phyloP scores from a whole-genome alignment of 2,797 vertebrate species.

The Zalophus californianus region DNA sequence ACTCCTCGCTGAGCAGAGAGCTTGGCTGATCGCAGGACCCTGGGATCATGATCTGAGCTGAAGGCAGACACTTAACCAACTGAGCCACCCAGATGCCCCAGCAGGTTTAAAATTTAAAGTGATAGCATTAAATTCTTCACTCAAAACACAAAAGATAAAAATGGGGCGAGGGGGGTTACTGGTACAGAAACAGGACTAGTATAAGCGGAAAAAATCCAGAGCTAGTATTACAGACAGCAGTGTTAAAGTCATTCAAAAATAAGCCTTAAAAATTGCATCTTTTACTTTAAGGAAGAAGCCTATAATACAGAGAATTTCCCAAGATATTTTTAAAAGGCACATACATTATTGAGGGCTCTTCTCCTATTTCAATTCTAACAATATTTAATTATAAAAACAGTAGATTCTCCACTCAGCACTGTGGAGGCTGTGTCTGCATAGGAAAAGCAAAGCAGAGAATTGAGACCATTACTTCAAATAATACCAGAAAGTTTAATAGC shows the following conservation, averaged over 20 bases:
- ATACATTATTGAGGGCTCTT: neutral
- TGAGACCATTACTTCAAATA: neutral
- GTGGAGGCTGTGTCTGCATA: neutral
- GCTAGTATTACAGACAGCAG: neutral
- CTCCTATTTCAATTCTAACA: neutral
- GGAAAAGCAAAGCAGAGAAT: neutral
- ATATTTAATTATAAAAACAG: constrained; percentile 15
- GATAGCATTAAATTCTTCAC: neutral
- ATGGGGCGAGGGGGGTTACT: neutral
- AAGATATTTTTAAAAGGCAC: constrained; percentile 33
- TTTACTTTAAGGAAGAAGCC: constrained; percentile 32
- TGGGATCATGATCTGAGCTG: too few species aligned
- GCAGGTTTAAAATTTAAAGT: neutral
- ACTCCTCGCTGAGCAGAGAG: too few species aligned
- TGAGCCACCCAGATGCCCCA: too few species aligned
- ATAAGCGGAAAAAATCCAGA: neutral
- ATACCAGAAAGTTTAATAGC: neutral
- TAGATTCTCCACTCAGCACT: neutral
- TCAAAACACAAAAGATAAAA: neutral
- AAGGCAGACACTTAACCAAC: too few species aligned
- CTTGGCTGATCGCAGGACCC: too few species aligned
- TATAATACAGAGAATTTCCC: neutral
- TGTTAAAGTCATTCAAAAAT: constrained; percentile 31
- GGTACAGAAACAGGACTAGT: neutral
- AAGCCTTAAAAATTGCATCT: neutral